A percentile compares a stretch with the other conserved stretches of the same genome.
phyloP scores from a whole-genome alignment of 2,888 invertebrate species.

The Conomelus anceps region DNA sequence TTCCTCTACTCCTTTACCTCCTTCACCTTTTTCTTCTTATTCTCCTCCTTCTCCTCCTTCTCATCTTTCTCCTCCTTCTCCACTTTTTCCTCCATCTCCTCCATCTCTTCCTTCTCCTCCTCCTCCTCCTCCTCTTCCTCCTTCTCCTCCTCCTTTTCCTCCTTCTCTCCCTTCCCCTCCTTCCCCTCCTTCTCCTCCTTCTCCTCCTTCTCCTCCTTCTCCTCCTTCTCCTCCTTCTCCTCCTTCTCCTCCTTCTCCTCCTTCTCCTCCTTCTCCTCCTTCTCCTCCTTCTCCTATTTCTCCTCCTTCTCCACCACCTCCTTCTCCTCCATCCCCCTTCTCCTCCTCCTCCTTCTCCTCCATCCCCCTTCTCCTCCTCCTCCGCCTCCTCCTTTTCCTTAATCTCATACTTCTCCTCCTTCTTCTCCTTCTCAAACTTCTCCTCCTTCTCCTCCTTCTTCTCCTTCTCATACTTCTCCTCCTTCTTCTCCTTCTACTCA shows the following conservation, averaged over 20 bases:
- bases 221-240: slow-evolving; percentile 21
- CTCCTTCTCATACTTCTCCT: too few relatives aligned
- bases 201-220: slow-evolving; percentile 20
- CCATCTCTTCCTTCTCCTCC: neutral
- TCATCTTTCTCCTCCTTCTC: neutral
- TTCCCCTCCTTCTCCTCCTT: slow-evolving; percentile 13
- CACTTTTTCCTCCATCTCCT: neutral
- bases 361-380: neutral
- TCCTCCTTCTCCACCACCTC: slow-evolving; percentile 13
- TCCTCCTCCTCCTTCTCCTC: neutral
- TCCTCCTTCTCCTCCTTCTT: too few relatives aligned
- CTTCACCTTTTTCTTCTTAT: too few relatives aligned
- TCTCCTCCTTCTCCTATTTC: slow-evolving; percentile 29
- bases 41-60: neutral
- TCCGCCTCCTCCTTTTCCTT: too few relatives aligned
- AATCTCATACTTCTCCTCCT: too few relatives aligned
- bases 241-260: slow-evolving; percentile 11
- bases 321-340: neutral
- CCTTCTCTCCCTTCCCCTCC: neutral
- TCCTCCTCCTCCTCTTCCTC: neutral
- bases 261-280: slow-evolving; percentile 31
- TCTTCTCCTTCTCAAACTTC: too few relatives aligned
- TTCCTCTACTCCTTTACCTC: neutral
- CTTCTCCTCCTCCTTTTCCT: neutral
- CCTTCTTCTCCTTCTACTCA: too few relatives aligned